Evolutionary conservation across 2,797 vertebrate species (phyloP).

Genomic region (Acanthurus lineatus): DNA sequence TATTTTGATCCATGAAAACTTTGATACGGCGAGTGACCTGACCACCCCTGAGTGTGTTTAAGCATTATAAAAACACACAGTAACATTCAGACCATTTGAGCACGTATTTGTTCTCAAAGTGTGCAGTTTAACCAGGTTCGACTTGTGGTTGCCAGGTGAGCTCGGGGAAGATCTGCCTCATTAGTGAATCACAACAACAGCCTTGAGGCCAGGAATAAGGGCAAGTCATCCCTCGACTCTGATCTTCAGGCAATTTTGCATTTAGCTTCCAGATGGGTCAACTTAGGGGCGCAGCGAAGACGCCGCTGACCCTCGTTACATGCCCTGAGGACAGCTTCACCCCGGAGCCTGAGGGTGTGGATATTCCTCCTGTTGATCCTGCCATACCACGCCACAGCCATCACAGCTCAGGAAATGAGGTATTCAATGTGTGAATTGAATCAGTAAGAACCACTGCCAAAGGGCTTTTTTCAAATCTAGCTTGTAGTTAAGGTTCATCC

Average conservation of each 20-base stretch:
- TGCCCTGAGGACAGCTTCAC: conserved; percentile 71
- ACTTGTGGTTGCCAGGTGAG: conserved; percentile 69
- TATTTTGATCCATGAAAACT: conserved; percentile 6
- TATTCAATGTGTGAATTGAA: conserved; percentile 53
- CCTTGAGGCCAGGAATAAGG: conserved; percentile 64
- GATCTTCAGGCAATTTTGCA: conserved; percentile 71
- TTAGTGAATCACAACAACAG: conserved; percentile 79
- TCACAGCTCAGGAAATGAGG: conserved; percentile 50
- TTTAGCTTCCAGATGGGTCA: conserved; percentile 82
- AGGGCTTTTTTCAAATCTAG: conserved; percentile 51
- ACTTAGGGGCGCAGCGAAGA: conserved; percentile 47
- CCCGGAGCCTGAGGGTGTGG: conserved; percentile 57
- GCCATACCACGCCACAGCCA: conserved; percentile 18
- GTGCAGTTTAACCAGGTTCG: conserved; percentile 29
- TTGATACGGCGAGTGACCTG: background rate
- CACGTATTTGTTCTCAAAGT: conserved; percentile 3
- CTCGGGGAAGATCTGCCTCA: conserved; percentile 64
- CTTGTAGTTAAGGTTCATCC: conserved; percentile 66
- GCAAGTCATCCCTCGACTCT: conserved; percentile 67
- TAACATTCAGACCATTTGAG: background rate
- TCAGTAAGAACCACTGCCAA: conserved; percentile 52
- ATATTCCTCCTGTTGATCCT: conserved; percentile 65
- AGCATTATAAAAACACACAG: background rate
- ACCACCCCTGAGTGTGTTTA: background rate
- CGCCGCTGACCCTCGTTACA: conserved; percentile 32